Evolutionary conservation across 2,113 vertebrate species (phyloP).

Genomic region (Sylvia atricapilla): DNA sequence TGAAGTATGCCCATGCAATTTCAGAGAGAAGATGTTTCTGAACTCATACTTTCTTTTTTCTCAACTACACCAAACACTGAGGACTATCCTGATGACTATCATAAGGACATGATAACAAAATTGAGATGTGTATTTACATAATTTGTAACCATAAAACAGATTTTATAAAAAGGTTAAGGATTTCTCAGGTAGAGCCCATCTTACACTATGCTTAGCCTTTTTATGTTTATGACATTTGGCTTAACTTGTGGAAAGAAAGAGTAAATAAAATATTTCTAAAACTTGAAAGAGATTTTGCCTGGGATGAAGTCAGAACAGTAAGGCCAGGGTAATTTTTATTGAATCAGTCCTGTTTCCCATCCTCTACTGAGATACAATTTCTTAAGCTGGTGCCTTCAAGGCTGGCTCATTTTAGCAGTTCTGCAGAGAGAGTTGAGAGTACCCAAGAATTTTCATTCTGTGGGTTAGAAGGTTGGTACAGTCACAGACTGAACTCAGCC

Average conservation of each 20-base stretch:
- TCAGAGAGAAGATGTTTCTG: neutral
- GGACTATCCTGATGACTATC: neutral
- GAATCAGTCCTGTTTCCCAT: neutral
- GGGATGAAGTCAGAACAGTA: constrained; percentile 8
- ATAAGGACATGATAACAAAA: neutral
- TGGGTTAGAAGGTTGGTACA: neutral
- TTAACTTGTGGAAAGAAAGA: neutral
- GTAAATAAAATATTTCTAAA: constrained; percentile 54
- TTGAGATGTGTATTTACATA: neutral
- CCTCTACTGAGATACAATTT: constrained; percentile 5
- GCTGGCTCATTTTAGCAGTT: neutral
- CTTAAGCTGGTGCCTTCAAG: neutral
- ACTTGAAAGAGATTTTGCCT: constrained; percentile 32
- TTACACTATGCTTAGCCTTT: neutral
- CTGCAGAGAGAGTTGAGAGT: neutral
- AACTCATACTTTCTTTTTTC: neutral
- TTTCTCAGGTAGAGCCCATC: neutral
- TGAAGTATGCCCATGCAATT: neutral
- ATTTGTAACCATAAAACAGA: neutral
- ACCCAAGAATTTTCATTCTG: neutral
- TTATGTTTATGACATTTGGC: neutral
- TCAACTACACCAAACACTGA: neutral
- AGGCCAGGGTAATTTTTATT: constrained; percentile 23
- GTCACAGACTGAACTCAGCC: neutral
- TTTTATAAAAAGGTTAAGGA: neutral